Conservation (phyloP, 2,888 invertebrate genomes). For the Acanthoscelides obtectus region DNA sequence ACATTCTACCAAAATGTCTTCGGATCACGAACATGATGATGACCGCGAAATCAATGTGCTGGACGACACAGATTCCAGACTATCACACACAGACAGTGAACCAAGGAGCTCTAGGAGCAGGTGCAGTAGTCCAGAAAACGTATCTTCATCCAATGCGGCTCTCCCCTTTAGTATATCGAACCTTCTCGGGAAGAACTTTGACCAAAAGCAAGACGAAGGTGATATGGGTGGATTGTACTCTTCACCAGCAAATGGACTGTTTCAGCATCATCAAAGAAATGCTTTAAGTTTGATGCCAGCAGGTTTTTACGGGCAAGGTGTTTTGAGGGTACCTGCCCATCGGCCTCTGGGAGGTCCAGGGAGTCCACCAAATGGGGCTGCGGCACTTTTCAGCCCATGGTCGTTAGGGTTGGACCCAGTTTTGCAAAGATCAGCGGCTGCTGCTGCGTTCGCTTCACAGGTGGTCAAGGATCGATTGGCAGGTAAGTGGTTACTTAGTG, state of each 20-base stretch:
- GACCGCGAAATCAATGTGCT: slow-evolving; percentile 66
- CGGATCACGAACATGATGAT: slow-evolving; percentile 49
- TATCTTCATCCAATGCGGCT: slow-evolving; percentile 52
- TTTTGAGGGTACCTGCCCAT: slow-evolving; percentile 79
- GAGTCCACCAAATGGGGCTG: slow-evolving; percentile 32
- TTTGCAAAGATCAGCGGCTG: slow-evolving; percentile 60
- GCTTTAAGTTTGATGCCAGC: slow-evolving; percentile 43
- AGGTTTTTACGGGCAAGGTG: slow-evolving; percentile 60
- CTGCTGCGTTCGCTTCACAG: slow-evolving; percentile 74
- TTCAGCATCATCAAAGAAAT: slow-evolving; percentile 37
- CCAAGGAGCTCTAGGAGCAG: slow-evolving; percentile 48
- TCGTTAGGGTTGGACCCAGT: slow-evolving; percentile 58
- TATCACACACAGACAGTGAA: slow-evolving; percentile 59
- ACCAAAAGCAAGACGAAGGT: slow-evolving; percentile 51
- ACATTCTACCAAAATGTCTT: slow-evolving; percentile 20
- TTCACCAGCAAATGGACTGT: slow-evolving; percentile 34
- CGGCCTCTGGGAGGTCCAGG: slow-evolving; percentile 57
- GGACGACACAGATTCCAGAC: slow-evolving; percentile 59
- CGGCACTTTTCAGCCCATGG: slow-evolving; percentile 45
- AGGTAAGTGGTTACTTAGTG: slow-evolving; percentile 61
- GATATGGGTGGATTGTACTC: slow-evolving; percentile 33
- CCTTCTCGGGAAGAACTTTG: slow-evolving; percentile 71
- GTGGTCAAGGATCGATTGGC: slow-evolving; percentile 79
- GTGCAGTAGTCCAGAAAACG: slow-evolving; percentile 49
- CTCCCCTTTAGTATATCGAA: slow-evolving; percentile 80